phyloP scores from a whole-genome alignment of 1,140 invertebrate genomes.

The Drosophila busckii region DNA sequence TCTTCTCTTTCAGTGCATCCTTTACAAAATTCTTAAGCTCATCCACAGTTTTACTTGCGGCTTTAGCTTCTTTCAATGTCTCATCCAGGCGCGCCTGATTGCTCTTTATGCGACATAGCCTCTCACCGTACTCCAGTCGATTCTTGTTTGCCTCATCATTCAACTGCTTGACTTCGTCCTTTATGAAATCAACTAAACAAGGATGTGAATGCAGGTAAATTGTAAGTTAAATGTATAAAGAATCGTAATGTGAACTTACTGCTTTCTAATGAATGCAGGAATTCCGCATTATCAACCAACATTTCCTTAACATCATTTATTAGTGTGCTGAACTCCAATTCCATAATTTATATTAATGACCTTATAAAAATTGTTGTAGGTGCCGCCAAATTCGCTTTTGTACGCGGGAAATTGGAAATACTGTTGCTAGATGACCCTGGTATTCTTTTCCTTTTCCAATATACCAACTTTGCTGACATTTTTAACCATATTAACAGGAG shows the following conservation, averaged over 20 bases:
- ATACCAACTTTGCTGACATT: no score
- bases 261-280: constrained; percentile 10
- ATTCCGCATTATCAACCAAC: constrained; percentile 8
- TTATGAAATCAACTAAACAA: not conserved
- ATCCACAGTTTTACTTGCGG: constrained; percentile 12
- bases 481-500: no score
- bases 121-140: constrained; percentile 15
- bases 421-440: no score
- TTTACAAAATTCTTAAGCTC: constrained; percentile 6
- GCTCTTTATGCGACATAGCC: constrained; percentile 15
- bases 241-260: not conserved
- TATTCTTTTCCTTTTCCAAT: no score
- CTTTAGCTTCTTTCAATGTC: not conserved
- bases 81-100: constrained; percentile 13
- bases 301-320: constrained; percentile 7
- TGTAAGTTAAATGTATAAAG: not conserved
- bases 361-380: no score
- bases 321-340: no score
- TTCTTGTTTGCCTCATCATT: not conserved
- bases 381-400: no score
- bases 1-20: not conserved
- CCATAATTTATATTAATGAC: no score
- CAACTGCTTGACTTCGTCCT: not conserved
- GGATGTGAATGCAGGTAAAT: no score
- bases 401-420: no score